Conservation (phyloP, 2,797 vertebrate genomes). For the Danionella dracula region DNA sequence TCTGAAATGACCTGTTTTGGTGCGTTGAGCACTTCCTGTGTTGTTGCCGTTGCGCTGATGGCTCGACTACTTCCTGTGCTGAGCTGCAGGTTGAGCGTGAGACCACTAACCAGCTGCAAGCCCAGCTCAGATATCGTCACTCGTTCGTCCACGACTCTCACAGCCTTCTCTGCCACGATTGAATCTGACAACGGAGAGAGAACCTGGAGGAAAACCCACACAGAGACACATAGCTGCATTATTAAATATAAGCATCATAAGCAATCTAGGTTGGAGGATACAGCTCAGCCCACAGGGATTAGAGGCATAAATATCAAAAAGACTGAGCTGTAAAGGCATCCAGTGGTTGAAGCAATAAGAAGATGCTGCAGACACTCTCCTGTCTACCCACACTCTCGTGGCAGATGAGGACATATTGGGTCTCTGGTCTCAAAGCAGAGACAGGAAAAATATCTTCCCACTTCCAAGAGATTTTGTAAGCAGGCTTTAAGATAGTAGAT, state of each 20-base stretch:
- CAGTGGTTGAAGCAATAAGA: slow-evolving; percentile 24
- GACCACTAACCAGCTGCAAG: slow-evolving; percentile 86
- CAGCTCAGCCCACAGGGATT: slow-evolving; percentile 8
- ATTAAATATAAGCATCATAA: slow-evolving; percentile 11
- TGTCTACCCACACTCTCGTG: slow-evolving; percentile 4
- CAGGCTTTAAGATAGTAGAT: too few relatives aligned
- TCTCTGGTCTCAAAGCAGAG: slow-evolving; percentile 16
- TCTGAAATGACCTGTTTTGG: slow-evolving; percentile 73
- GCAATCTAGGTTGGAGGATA: slow-evolving; percentile 16
- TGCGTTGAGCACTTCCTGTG: slow-evolving; percentile 83
- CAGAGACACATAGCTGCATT: slow-evolving; percentile 10
- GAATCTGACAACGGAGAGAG: slow-evolving; percentile 92
- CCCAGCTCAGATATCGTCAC: slow-evolving; percentile 90
- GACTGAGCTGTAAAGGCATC: slow-evolving; percentile 12
- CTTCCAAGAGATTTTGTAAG: too few relatives aligned
- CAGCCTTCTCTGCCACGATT: slow-evolving; percentile 91
- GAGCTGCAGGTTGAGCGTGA: slow-evolving; percentile 83
- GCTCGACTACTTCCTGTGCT: slow-evolving; percentile 76
- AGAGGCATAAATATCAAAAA: slow-evolving; percentile 12
- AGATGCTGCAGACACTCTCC: slow-evolving; percentile 10
- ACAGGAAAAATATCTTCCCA: slow-evolving; percentile 3
- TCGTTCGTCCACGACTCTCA: slow-evolving; percentile 89
- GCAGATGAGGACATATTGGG: slow-evolving; percentile 15
- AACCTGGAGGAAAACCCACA: slow-evolving; percentile 67
- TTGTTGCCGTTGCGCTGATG: slow-evolving; percentile 77